Evolutionary conservation across 2,113 vertebrate genomes (phyloP).

Genomic region (Dinomys branickii): DNA sequence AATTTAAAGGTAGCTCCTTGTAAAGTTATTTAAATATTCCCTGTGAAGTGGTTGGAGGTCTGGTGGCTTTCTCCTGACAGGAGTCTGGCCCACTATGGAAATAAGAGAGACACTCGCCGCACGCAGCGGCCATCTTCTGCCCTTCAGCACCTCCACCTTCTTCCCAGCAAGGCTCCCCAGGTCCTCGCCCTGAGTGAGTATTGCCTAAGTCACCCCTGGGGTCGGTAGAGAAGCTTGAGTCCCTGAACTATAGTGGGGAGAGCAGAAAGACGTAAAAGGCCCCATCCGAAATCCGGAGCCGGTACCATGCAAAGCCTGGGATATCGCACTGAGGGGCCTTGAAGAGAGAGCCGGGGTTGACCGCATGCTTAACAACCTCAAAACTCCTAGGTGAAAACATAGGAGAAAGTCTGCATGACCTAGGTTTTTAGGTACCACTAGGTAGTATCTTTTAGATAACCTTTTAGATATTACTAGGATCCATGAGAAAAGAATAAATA

Average conservation of each 20-base stretch:
- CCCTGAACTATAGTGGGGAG: not conserved
- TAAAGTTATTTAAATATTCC: not conserved
- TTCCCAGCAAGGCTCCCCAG: not conserved
- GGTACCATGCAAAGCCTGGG: not conserved
- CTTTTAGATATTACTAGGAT: not conserved
- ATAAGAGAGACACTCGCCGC: too few species aligned
- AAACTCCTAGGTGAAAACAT: not conserved
- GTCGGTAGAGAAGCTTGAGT: not conserved
- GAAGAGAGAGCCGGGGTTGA: not conserved
- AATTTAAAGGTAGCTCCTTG: too few species aligned
- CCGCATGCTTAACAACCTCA: too few species aligned
- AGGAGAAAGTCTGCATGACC: not conserved
- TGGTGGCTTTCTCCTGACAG: not conserved
- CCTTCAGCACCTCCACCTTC: not conserved
- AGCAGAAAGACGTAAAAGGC: not conserved
- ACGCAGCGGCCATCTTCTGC: not conserved
- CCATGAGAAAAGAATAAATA: not conserved
- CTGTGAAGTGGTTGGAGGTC: not conserved
- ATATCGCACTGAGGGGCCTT: not conserved
- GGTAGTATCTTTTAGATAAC: too few species aligned
- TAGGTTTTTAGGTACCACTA: not conserved
- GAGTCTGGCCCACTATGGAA: not conserved
- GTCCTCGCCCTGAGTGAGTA: not conserved
- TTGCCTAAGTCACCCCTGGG: not conserved
- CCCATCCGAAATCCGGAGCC: not conserved